Conservation (phyloP, 35 echinoderm and acorn worm genomes). For the Heliocidaris tuberculata region DNA sequence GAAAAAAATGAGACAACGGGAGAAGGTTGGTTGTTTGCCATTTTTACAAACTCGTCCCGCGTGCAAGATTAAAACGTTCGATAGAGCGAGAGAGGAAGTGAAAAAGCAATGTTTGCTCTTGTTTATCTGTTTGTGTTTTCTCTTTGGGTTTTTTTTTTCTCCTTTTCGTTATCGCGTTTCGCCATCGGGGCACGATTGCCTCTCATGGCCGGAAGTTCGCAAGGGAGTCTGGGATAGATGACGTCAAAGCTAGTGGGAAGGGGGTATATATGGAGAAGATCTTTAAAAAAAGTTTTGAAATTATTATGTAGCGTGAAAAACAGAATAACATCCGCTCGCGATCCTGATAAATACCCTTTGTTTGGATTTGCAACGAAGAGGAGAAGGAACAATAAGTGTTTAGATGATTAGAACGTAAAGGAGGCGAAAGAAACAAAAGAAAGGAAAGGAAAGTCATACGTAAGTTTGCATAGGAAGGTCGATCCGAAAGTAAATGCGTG, state of each 20-base stretch:
- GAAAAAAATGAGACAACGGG: background rate
- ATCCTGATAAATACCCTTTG: background rate
- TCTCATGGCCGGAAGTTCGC: slow-evolving; percentile 14
- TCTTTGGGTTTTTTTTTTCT: background rate
- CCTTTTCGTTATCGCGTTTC: slow-evolving; percentile 7
- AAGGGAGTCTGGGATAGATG: slow-evolving; percentile 31
- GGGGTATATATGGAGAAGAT: background rate
- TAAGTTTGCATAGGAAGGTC: background rate
- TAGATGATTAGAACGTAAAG: background rate
- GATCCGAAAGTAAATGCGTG: background rate
- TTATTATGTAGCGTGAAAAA: background rate
- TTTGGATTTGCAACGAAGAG: background rate
- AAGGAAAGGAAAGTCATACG: background rate
- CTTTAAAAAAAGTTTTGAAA: background rate
- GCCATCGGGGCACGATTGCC: slow-evolving; percentile 6
- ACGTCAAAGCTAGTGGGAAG: slow-evolving; percentile 19
- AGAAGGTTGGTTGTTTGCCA: background rate
- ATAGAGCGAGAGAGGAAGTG: slow-evolving; percentile 3
- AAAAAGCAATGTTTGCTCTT: background rate
- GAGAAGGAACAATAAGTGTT: background rate
- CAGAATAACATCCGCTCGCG: background rate
- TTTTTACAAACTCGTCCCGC: background rate
- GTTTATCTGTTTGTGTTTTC: slow-evolving; percentile 25
- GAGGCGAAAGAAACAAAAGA: background rate
- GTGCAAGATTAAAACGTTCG: slow-evolving; percentile 1